These are phyloP conservation scores for Chaenocephalus aceratus DNA, from an alignment of 2,113 vertebrate species.

Conservation along the genomic window DNA sequence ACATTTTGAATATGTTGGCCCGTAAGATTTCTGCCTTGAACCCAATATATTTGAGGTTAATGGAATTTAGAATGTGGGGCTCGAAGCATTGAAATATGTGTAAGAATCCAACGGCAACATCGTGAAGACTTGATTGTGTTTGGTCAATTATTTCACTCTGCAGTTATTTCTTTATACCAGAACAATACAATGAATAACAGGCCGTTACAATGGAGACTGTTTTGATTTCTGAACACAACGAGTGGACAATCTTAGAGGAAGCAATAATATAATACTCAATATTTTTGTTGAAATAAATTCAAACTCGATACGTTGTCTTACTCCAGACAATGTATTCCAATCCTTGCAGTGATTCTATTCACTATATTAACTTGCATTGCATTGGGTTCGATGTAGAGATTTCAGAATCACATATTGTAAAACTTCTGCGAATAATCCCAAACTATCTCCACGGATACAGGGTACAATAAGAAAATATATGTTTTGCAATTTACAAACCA, in stretches of 20 bases:
- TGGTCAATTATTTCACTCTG: no score
- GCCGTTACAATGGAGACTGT: no score
- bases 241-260: no score
- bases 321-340: background rate
- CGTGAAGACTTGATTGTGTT: no score
- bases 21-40: background rate
- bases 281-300: background rate
- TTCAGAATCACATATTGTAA: constrained; percentile 9
- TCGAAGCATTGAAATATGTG: background rate
- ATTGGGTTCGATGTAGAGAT: constrained; percentile 5
- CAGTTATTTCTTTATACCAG: no score
- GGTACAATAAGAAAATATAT: constrained; percentile 6
- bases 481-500: constrained; percentile 11
- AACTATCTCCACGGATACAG: constrained; percentile 9
- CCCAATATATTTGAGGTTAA: background rate
- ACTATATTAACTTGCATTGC: constrained; percentile 3
- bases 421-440: constrained; percentile 22
- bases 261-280: no score
- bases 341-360: background rate
- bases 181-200: no score
- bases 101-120: background rate
- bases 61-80: background rate
- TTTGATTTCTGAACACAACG: no score
- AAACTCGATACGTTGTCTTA: background rate
- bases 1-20: background rate